Conservation (phyloP, 1,140 invertebrate species). For the Tetranychus cinnabarinus region DNA sequence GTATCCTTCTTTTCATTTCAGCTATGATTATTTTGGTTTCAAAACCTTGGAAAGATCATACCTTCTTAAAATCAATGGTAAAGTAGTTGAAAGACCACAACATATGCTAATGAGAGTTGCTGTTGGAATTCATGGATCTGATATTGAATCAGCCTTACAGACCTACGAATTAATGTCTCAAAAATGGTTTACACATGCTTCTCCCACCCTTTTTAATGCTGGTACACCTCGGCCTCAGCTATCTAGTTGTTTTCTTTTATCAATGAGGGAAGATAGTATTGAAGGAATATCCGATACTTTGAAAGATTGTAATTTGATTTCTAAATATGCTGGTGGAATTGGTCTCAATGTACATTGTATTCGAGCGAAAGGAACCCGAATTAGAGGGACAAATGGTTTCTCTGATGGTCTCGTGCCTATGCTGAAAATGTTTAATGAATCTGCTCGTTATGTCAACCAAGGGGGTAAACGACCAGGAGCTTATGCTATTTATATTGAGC, state of each 20-base stretch:
- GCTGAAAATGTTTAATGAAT: conserved; percentile 86
- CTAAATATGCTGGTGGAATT: conserved; percentile 91
- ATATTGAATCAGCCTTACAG: conserved; percentile 78
- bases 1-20: background rate
- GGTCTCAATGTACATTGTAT: conserved; percentile 93
- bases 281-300: conserved; percentile 93
- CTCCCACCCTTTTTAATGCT: conserved; percentile 86
- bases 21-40: conserved; percentile 96
- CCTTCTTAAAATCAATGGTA: conserved; percentile 71
- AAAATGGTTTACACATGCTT: conserved; percentile 91
- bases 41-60: conserved; percentile 90
- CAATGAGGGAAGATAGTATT: conserved; percentile 88
- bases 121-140: conserved; percentile 82
- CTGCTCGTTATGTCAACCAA: conserved; percentile 90
- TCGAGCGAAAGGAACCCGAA: conserved; percentile 65
- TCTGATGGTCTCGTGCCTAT: conserved; percentile 96
- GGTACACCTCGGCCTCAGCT: conserved; percentile 75
- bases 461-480: conserved; percentile 70
- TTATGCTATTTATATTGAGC: conserved; percentile 95
- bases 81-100: conserved; percentile 86
- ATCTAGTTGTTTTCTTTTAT: conserved; percentile 80
- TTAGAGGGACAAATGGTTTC: conserved; percentile 77
- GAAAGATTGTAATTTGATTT: conserved; percentile 82
- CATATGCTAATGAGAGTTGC: conserved; percentile 97
- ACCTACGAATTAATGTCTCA: conserved; percentile 91